Percentiles rank a stretch among this genome's conserved stretches.
Conservation (phyloP, 2,888 invertebrate species). For the Theodoxus fluviatilis region DNA sequence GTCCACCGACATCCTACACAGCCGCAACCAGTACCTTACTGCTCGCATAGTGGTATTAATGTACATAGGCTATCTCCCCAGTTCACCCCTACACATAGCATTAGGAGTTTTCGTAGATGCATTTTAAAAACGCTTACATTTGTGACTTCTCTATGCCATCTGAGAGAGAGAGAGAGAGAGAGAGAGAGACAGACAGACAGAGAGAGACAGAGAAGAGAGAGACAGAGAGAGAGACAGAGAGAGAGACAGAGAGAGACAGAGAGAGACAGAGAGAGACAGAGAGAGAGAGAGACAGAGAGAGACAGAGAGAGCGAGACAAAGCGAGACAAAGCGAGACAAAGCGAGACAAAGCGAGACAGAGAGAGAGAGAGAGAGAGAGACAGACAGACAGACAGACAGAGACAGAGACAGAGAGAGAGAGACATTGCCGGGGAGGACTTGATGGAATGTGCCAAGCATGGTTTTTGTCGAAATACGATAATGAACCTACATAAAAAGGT, state of each 20-base stretch:
- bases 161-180: not conserved
- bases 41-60: no score
- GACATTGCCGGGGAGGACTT: not conserved
- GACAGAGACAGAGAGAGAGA: slow-evolving; percentile 11
- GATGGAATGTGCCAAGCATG: no score
- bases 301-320: not conserved
- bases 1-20: no score
- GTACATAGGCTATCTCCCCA: no score
- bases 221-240: not conserved
- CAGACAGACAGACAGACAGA: slow-evolving; percentile 9
- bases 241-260: not conserved
- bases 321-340: not conserved
- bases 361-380: slow-evolving; percentile 12
- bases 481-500: no score
- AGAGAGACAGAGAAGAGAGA: not conserved
- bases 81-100: no score
- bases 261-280: not conserved
- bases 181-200: not conserved
- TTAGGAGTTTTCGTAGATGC: no score
- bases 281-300: not conserved
- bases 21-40: no score
- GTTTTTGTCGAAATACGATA: no score
- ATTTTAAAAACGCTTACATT: no score
- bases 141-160: no score
- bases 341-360: slow-evolving; percentile 14